phyloP scores from a whole-genome alignment of 2,797 vertebrate species.

The Lemur catta region DNA sequence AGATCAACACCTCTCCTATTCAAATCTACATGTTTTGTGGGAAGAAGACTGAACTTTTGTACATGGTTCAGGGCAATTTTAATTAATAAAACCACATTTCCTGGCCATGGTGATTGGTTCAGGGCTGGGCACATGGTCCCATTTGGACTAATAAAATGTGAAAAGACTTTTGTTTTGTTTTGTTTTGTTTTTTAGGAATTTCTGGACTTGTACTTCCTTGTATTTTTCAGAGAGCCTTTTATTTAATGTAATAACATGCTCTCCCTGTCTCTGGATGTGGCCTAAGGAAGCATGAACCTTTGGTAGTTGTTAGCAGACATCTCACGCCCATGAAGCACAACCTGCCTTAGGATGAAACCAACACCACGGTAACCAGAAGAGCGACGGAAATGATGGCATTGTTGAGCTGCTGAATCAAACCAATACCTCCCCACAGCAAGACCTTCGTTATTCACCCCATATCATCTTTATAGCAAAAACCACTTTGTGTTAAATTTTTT shows the following conservation, averaged over 20 bases:
- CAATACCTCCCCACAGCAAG: background rate
- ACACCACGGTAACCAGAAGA: background rate
- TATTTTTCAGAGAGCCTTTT: slow-evolving; percentile 25
- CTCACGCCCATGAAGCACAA: background rate
- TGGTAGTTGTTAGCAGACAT: background rate
- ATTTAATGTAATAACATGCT: background rate
- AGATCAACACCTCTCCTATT: background rate
- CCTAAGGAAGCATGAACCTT: background rate
- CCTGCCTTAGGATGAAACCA: background rate
- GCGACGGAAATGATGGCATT: background rate
- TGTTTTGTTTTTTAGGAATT: background rate
- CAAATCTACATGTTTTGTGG: background rate
- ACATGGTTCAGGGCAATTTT: background rate
- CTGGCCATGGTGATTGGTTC: background rate
- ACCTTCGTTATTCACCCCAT: background rate
- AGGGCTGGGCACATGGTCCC: background rate
- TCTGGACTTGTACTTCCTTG: background rate
- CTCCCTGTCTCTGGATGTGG: background rate
- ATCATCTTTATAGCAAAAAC: background rate
- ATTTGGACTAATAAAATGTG: background rate
- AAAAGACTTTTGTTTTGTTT: background rate
- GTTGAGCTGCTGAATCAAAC: background rate
- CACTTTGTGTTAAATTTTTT: background rate
- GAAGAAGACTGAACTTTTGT: background rate
- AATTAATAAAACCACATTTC: background rate